Conservation (phyloP, 2,113 vertebrate genomes). For the Setophaga petechia region DNA sequence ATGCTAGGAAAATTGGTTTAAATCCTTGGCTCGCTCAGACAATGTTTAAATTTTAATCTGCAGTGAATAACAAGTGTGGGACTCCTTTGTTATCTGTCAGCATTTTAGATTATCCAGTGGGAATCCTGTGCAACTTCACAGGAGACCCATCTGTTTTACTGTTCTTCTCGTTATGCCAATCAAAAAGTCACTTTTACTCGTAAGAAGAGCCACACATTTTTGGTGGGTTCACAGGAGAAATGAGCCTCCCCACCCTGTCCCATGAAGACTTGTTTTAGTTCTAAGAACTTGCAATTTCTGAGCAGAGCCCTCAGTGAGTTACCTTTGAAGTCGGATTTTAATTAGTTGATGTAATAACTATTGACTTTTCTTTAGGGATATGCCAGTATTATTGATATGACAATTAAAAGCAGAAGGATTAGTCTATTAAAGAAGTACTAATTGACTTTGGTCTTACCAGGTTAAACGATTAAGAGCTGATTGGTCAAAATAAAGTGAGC, state of each 20-base stretch:
- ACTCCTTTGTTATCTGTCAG: constrained; percentile 68
- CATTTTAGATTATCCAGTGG: constrained; percentile 71
- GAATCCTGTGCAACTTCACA: constrained; percentile 63
- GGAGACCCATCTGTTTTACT: constrained; percentile 60
- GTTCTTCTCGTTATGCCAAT: constrained; percentile 55
- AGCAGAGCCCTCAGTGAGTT: constrained; percentile 27
- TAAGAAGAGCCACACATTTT: background rate
- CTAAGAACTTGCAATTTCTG: constrained; percentile 39
- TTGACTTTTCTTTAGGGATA: constrained; percentile 60
- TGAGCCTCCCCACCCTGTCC: background rate
- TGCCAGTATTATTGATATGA: constrained; percentile 69
- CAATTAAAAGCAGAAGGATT: constrained; percentile 73
- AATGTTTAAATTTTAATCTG: constrained; percentile 76
- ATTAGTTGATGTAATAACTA: constrained; percentile 71
- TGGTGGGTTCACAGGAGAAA: background rate
- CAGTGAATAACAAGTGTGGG: constrained; percentile 50
- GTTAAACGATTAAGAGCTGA: constrained; percentile 57
- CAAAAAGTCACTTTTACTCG: constrained; percentile 44
- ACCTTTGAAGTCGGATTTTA: constrained; percentile 68
- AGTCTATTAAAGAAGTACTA: constrained; percentile 66
- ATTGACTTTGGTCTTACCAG: constrained; percentile 63
- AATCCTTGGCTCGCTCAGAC: constrained; percentile 13
- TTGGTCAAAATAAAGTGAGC: constrained; percentile 52
- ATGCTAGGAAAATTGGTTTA: constrained; percentile 14
- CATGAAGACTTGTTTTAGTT: background rate